Base-by-base conservation (phyloP, 1,140 invertebrate genomes). In the Bombus superbus region DNA sequence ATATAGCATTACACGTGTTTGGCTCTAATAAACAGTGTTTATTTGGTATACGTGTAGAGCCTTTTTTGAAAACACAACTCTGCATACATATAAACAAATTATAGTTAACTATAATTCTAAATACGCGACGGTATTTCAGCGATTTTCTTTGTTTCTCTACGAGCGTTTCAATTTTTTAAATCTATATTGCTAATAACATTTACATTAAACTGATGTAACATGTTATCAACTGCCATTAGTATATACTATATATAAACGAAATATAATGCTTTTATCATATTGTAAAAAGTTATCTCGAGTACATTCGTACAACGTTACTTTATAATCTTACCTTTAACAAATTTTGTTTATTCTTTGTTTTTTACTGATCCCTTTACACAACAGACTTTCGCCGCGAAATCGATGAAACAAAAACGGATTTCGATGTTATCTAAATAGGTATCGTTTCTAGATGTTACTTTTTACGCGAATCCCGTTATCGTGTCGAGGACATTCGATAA, bases 31-130 rank as follows among this genome's bases (percentile, higher is more conserved):
- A 81, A 84, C 69, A 85, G n/a, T 68, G 62, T 81, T 85, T 81
- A 85, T 85, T 85, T 81, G n/a, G 44, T 81, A 68, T 81, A 81
- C 35, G 59, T 85, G 42, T 85, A 81, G 78, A 85, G 78, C 83
- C 83, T 53, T 81, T 81, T 85, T 85, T 81, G 42, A 85, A 85
- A 85, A 77, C 82, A 78, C 75, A 84, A 85, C 40, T 62, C 11
- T 81, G 59, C 69, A 44, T 85, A 81, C 57, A 85, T 57, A 66
- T 72, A 38, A 68, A 81, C 71, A 85, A 85, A 81, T 79, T 80
- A 77, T 72, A 79, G 28, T 68, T 81, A 81, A 68, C 44, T 74
- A 57, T 40, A 81, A 79, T 42, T 68, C 59, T 81, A 80, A 71
- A 85, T 72, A 81, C 71, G n/a, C 66, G 53, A 84, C 32, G 64